These are phyloP conservation scores for Phylloscopus trochilus DNA, from an alignment of 2,113 vertebrate genomes.

Conservation along the genomic window DNA sequence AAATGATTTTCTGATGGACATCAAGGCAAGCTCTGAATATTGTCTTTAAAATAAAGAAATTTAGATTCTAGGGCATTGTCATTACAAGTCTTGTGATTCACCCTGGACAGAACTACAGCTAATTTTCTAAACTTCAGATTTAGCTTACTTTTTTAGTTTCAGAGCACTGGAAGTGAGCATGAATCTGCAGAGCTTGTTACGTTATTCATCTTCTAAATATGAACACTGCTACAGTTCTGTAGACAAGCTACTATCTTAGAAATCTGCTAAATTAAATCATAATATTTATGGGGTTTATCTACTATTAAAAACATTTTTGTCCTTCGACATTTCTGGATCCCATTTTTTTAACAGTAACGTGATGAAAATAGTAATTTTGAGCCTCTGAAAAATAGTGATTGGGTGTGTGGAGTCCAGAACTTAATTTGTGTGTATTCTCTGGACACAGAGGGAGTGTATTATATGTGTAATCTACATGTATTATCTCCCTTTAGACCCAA, in stretches of 20 bases:
- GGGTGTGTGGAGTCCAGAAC: background rate
- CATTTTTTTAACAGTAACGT: background rate
- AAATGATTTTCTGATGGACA: background rate
- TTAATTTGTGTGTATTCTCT: background rate
- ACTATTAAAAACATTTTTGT: background rate
- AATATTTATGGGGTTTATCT: background rate
- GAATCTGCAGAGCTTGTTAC: background rate
- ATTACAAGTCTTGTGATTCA: background rate
- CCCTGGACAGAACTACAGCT: background rate
- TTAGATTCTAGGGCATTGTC: background rate
- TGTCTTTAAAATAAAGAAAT: background rate
- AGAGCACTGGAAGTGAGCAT: background rate
- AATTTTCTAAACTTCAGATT: background rate
- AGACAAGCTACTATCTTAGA: background rate
- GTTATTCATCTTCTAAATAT: background rate
- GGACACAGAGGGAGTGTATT: background rate
- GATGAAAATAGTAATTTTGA: background rate
- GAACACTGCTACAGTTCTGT: background rate
- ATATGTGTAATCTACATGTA: background rate
- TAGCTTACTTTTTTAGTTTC: background rate
- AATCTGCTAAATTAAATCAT: background rate
- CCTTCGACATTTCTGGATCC: background rate
- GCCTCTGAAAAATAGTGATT: background rate
- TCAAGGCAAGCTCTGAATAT: background rate
- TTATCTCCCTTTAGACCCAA: background rate